phyloP scores from a whole-genome alignment of 2,888 invertebrate species.

The Scelioninae gen. 1 region DNA sequence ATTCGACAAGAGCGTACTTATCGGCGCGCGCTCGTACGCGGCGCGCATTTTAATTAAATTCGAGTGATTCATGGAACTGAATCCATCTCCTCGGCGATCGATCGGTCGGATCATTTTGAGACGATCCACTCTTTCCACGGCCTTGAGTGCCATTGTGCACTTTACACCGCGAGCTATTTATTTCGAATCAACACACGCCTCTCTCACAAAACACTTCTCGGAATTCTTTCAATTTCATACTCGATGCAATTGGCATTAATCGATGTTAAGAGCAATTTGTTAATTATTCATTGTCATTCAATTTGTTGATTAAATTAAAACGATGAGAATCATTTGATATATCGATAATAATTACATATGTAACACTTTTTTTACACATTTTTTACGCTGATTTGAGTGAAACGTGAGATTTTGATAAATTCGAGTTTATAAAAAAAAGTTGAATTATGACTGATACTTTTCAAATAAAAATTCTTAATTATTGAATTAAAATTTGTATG shows the following conservation, averaged over 20 bases:
- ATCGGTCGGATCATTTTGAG: slow-evolving; percentile 35
- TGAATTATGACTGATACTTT: too few relatives aligned
- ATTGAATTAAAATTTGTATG: too few relatives aligned
- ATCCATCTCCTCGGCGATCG: slow-evolving; percentile 49
- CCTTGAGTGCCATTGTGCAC: slow-evolving; percentile 52
- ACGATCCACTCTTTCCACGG: slow-evolving; percentile 52
- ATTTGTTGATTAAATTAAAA: slow-evolving; percentile 32
- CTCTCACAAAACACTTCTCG: slow-evolving; percentile 31
- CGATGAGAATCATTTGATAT: too few relatives aligned
- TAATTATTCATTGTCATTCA: slow-evolving; percentile 32
- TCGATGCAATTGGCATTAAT: slow-evolving; percentile 24
- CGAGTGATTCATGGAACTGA: slow-evolving; percentile 62
- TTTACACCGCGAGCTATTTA: slow-evolving; percentile 54
- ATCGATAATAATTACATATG: too few relatives aligned
- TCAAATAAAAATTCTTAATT: too few relatives aligned
- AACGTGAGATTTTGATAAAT: too few relatives aligned
- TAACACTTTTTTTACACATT: too few relatives aligned
- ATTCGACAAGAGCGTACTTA: slow-evolving; percentile 59
- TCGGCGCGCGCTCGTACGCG: slow-evolving; percentile 49
- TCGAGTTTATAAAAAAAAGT: too few relatives aligned
- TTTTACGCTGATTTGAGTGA: too few relatives aligned
- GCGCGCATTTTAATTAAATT: slow-evolving; percentile 66
- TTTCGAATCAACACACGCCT: slow-evolving; percentile 20
- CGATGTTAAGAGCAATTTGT: slow-evolving; percentile 23
- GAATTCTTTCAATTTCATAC: slow-evolving; percentile 1